Evolutionary conservation across 2,888 invertebrate genomes (phyloP).

Genomic region (Poecilobothrus nobilitatus): DNA sequence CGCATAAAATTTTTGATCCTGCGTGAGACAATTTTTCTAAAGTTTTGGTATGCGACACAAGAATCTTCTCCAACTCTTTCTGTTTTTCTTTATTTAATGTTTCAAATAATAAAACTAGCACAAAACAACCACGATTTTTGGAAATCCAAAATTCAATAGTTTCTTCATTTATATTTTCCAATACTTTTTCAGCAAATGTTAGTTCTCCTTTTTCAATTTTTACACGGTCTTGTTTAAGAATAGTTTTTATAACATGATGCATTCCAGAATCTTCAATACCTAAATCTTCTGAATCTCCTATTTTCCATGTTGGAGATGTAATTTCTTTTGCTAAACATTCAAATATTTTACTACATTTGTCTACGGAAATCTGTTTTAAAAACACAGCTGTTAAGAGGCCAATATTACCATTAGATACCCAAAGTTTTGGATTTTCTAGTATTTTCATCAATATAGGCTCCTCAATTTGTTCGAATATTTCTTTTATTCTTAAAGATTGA

Average conservation of each 20-base stretch:
- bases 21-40: not conserved
- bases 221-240: constrained; percentile 56
- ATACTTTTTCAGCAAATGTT: constrained; percentile 54
- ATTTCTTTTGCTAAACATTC: constrained; percentile 19
- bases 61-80: not conserved
- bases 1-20: not conserved
- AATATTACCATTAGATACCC: constrained; percentile 60
- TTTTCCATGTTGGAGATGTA: constrained; percentile 16
- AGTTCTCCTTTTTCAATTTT: constrained; percentile 39
- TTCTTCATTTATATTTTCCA: constrained; percentile 47
- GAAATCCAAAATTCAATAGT: constrained; percentile 27
- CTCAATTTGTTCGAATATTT: constrained; percentile 59
- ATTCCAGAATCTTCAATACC: constrained; percentile 68
- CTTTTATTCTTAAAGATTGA: constrained; percentile 54
- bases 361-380: constrained; percentile 4
- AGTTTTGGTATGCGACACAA: not conserved
- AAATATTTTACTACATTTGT: constrained; percentile 26
- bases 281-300: constrained; percentile 30
- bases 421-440: constrained; percentile 52
- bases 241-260: constrained; percentile 67
- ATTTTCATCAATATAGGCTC: constrained; percentile 52
- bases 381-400: constrained; percentile 63
- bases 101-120: not conserved
- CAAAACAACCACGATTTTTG: constrained; percentile 7
- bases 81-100: not conserved